Percentiles rank a stretch among this genome's conserved stretches.
Evolutionary conservation across 2,113 vertebrate species (phyloP).

Genomic region (Zosterops pallidus): DNA sequence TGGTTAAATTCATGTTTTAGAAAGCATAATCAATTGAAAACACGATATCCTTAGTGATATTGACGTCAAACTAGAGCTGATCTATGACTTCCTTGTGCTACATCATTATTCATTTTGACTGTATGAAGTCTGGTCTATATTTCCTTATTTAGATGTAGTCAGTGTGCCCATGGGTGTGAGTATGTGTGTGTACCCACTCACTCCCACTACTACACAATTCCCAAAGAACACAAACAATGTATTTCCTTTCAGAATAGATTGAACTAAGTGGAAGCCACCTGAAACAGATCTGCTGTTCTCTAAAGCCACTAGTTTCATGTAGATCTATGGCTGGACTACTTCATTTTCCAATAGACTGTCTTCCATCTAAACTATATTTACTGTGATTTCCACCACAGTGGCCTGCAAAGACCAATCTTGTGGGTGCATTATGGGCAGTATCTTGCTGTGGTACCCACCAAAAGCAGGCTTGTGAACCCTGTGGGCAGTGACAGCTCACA

Average conservation of each 20-base stretch:
- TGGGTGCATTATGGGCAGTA: not conserved
- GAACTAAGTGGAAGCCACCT: not conserved
- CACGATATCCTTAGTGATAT: not conserved
- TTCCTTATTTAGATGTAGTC: not conserved
- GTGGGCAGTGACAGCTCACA: not conserved
- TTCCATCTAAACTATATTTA: not conserved
- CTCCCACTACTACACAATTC: rapidly evolving
- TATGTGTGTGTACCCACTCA: rapidly evolving
- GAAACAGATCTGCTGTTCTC: not conserved
- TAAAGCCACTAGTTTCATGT: not conserved
- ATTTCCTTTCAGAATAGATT: not conserved
- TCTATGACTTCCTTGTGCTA: not conserved
- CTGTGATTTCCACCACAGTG: not conserved
- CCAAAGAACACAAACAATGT: not conserved
- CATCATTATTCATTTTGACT: not conserved
- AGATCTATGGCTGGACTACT: not conserved
- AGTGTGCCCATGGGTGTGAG: not conserved
- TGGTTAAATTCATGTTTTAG: not conserved
- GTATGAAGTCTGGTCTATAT: not conserved
- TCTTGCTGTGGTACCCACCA: not conserved
- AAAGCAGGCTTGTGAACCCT: rapidly evolving
- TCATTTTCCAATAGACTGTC: not conserved
- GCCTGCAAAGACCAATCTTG: not conserved
- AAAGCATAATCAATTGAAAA: not conserved
- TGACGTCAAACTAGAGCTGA: not conserved